These are phyloP conservation scores for Ammodramus savannarum DNA, from an alignment of 2,113 vertebrate genomes.

Conservation along the genomic window DNA sequence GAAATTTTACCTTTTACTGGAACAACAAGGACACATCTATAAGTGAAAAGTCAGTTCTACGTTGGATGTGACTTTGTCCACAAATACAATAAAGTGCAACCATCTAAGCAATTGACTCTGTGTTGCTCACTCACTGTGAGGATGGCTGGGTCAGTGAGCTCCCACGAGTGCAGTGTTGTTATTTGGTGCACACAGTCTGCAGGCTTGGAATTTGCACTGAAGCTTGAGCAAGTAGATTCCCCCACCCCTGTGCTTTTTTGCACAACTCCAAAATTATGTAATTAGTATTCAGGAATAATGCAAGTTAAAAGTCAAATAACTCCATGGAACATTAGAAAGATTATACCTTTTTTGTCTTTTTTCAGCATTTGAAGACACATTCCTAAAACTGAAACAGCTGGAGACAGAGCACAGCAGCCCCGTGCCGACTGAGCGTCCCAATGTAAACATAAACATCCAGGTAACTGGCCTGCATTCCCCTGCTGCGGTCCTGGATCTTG, in stretches of 20 bases:
- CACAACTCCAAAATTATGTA: neutral
- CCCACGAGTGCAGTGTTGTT: neutral
- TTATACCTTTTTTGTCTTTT: neutral
- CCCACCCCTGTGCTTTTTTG: neutral
- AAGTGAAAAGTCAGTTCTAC: neutral
- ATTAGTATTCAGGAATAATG: neutral
- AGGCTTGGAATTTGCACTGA: neutral
- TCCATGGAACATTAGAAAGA: neutral
- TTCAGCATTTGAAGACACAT: conserved; percentile 69
- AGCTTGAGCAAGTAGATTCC: neutral
- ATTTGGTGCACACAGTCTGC: neutral
- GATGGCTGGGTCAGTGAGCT: neutral
- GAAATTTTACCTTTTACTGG: neutral
- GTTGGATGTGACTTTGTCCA: neutral
- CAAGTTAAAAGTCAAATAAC: neutral
- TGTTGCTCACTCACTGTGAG: rapidly evolving
- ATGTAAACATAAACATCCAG: conserved; percentile 82
- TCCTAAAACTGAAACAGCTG: conserved; percentile 85
- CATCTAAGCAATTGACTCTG: neutral
- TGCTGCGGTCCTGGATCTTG: neutral
- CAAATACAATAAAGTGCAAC: neutral
- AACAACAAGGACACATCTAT: neutral
- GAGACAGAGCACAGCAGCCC: conserved; percentile 73
- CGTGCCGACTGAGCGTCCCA: conserved; percentile 31
- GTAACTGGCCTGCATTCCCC: conserved; percentile 48